Percentiles rank a stretch among this genome's conserved stretches.
Evolutionary conservation across 2,888 invertebrate genomes (phyloP).

Genomic region (Eutolmus rufibarbis): DNA sequence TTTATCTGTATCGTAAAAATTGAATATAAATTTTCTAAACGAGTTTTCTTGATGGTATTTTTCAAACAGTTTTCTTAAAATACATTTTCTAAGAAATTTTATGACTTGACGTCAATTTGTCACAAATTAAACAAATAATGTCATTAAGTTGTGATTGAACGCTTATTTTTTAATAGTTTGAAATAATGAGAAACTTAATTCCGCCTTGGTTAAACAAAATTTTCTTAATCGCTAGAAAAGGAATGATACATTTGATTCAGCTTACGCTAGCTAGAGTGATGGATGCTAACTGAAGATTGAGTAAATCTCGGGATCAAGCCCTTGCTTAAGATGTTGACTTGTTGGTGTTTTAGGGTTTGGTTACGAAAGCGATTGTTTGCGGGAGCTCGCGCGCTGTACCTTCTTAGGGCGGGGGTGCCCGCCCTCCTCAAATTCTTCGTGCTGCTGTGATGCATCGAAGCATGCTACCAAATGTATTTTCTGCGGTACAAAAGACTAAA

Average conservation of each 20-base stretch:
- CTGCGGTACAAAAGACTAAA: neutral
- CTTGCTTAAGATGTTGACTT: conserved; percentile 30
- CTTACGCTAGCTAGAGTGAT: neutral
- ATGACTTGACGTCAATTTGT: no score
- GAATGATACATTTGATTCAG: conserved; percentile 14
- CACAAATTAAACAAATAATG: no score
- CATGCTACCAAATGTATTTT: neutral
- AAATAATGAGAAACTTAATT: no score
- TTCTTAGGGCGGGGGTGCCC: neutral
- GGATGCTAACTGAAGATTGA: conserved; percentile 21
- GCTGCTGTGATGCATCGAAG: neutral
- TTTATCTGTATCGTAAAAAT: no score
- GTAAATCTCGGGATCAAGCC: conserved; percentile 15
- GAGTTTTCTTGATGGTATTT: no score
- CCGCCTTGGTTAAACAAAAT: no score
- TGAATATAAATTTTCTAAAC: no score
- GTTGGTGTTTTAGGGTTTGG: neutral
- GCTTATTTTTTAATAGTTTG: no score
- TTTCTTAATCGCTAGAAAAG: no score
- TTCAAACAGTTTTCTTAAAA: no score
- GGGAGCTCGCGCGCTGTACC: neutral
- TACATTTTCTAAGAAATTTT: no score
- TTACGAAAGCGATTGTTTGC: neutral
- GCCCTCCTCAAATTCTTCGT: neutral
- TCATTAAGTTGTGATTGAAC: no score